Evolutionary conservation across 1,140 invertebrate genomes (phyloP).

Genomic region (Leucophenga varia): DNA sequence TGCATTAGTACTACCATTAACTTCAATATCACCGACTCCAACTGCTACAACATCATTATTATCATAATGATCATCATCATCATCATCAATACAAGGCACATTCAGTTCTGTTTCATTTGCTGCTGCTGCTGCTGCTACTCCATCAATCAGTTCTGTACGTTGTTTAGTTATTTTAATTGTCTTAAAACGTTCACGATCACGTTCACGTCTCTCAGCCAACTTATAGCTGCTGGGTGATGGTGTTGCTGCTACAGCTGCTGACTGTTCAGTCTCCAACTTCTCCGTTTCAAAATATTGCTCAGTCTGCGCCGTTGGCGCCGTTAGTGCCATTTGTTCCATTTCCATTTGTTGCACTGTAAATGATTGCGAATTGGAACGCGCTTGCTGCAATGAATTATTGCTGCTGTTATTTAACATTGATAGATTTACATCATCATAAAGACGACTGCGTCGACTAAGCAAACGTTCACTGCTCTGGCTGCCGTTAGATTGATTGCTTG

Average conservation of each 20-base stretch:
- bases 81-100: constrained; percentile 46
- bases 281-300: too few relatives aligned
- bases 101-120: constrained; percentile 17
- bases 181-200: constrained; percentile 53
- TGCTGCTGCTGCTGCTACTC: constrained; percentile 7
- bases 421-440: constrained; percentile 51
- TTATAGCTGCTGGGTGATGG: constrained; percentile 25
- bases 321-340: background rate
- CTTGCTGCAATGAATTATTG: constrained; percentile 5
- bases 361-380: constrained; percentile 35
- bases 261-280: constrained; percentile 18
- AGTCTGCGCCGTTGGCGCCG: constrained; percentile 11
- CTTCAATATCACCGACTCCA: constrained; percentile 12
- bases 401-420: constrained; percentile 35
- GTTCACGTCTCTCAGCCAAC: constrained; percentile 36
- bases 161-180: constrained; percentile 47
- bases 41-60: constrained; percentile 9
- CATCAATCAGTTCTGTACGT: constrained; percentile 23
- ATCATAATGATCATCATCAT: background rate
- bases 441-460: constrained; percentile 44
- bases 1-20: constrained; percentile 6
- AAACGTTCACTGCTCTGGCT: constrained; percentile 34
- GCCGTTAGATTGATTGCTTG: constrained; percentile 3
- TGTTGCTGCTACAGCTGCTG: too few relatives aligned
- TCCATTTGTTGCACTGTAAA: constrained; percentile 41